Evolutionary conservation across 2,797 vertebrate species (phyloP).

Genomic region (Anabacerthia variegaticeps): DNA sequence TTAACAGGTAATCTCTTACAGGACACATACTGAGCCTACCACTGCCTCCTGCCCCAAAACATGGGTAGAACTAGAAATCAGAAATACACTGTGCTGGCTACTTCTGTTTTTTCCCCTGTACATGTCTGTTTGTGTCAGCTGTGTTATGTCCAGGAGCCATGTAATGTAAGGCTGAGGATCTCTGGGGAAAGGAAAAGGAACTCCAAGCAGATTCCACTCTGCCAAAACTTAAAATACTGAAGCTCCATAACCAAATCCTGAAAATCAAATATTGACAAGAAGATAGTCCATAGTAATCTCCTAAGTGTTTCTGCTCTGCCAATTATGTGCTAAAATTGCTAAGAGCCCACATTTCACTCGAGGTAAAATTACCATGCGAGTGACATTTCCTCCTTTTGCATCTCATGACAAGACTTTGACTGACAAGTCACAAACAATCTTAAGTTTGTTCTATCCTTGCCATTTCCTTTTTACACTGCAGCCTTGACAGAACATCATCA

Average conservation of each 20-base stretch:
- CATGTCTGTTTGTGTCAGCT: background rate
- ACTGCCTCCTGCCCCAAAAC: background rate
- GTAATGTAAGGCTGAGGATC: background rate
- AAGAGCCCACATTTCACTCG: background rate
- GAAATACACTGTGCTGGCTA: background rate
- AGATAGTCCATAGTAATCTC: slow-evolving; percentile 37
- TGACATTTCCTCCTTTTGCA: slow-evolving; percentile 12
- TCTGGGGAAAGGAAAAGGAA: background rate
- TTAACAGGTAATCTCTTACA: background rate
- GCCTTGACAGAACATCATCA: background rate
- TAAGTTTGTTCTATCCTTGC: background rate
- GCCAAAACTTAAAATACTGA: background rate
- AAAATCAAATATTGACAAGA: slow-evolving; percentile 58
- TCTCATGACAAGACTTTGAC: background rate
- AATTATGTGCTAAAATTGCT: slow-evolving; percentile 35
- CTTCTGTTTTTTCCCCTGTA: background rate
- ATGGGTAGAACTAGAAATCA: background rate
- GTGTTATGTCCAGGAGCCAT: background rate
- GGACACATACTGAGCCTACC: background rate
- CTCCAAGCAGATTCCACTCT: background rate
- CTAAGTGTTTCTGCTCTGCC: slow-evolving; percentile 29
- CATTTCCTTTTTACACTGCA: background rate
- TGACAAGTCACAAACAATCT: slow-evolving; percentile 24
- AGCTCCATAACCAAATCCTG: background rate
- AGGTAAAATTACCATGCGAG: slow-evolving; percentile 30